These are phyloP conservation scores for Cordylochernes scorpioides DNA, from an alignment of 2,888 invertebrate genomes.

Conservation along the genomic window DNA sequence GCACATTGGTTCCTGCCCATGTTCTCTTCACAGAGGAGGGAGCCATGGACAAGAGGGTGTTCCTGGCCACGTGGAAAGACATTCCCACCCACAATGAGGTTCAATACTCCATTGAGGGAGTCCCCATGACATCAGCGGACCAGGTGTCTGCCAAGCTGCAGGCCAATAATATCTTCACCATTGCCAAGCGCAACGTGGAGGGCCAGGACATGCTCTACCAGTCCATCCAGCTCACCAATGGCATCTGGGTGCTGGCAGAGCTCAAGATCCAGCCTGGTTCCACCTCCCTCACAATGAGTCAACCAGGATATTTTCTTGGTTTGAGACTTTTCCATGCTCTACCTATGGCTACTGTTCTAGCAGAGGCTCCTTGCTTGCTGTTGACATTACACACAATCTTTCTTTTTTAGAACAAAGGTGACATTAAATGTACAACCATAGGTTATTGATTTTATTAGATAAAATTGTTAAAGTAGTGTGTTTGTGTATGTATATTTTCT, in stretches of 20 bases:
- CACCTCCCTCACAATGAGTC: constrained; percentile 57
- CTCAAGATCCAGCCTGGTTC: constrained; percentile 83
- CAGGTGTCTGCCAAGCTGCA: constrained; percentile 77
- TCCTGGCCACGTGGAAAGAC: constrained; percentile 95
- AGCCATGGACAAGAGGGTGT: constrained; percentile 84
- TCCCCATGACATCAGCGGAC: constrained; percentile 48
- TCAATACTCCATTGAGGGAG: constrained; percentile 62
- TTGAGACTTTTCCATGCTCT: no score
- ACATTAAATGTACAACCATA: no score
- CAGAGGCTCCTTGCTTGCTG: no score
- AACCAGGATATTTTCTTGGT: no score
- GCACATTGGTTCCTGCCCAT: constrained; percentile 70
- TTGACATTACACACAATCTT: no score
- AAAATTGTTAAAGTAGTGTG: no score
- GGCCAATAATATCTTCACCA: constrained; percentile 84
- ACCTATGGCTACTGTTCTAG: no score
- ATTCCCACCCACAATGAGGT: constrained; percentile 93
- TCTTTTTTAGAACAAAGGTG: no score
- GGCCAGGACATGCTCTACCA: constrained; percentile 98
- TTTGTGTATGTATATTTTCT: no score
- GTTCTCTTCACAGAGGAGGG: constrained; percentile 85
- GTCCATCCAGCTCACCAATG: constrained; percentile 78
- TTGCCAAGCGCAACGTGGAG: constrained; percentile 91
- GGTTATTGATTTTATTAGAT: no score
- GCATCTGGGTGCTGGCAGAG: constrained; percentile 87